These are phyloP conservation scores for Alviniconcha strummeri DNA, from an alignment of 2,888 invertebrate genomes.

Conservation along the genomic window DNA sequence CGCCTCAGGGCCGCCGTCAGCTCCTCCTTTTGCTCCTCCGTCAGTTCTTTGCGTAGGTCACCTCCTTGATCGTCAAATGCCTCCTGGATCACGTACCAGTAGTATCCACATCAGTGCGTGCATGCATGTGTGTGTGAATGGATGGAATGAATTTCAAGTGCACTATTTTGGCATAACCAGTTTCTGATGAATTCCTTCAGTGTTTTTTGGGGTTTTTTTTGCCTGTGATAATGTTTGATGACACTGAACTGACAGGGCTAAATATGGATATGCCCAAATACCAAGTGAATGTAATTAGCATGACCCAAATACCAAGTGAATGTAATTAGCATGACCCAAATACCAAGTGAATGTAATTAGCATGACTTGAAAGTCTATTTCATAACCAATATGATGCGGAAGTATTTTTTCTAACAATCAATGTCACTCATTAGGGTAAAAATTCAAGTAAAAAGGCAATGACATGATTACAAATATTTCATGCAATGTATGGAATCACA, in stretches of 20 bases:
- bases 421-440: no score
- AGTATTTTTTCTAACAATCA: no score
- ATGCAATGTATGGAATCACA: no score
- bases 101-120: no score
- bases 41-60: conserved; percentile 24
- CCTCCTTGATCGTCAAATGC: conserved; percentile 36
- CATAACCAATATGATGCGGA: no score
- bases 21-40: neutral
- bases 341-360: no score
- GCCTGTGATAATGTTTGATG: neutral
- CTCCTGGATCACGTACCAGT: conserved; percentile 24
- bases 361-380: no score
- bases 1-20: conserved; percentile 12
- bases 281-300: no score
- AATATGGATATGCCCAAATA: neutral
- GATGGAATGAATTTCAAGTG: neutral
- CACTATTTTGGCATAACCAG: neutral
- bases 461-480: no score
- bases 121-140: neutral
- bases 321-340: no score
- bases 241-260: neutral
- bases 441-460: no score
- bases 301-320: no score
- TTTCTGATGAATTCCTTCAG: neutral
- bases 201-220: neutral